phyloP scores from a whole-genome alignment of 2,113 vertebrate genomes.

The Oreochromis spilurus region DNA sequence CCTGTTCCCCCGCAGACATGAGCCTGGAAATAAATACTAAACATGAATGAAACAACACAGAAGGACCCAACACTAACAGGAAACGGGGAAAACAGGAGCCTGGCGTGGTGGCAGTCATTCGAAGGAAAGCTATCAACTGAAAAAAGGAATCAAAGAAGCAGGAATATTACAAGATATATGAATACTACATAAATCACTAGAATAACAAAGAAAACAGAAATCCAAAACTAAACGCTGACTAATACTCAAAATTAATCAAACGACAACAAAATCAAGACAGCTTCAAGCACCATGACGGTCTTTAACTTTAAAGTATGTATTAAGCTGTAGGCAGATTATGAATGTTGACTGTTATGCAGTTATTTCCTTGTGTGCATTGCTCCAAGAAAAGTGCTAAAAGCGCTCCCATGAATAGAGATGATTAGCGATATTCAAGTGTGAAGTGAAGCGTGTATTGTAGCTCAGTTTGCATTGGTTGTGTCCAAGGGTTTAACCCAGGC shows the following conservation, averaged over 20 bases:
- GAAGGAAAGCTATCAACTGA: background rate
- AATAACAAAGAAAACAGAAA: background rate
- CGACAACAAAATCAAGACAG: background rate
- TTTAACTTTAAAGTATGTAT: background rate
- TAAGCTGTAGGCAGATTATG: background rate
- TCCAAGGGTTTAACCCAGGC: background rate
- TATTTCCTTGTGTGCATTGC: background rate
- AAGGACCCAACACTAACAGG: background rate
- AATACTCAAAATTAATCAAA: background rate
- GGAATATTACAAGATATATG: background rate
- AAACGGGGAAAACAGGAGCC: background rate
- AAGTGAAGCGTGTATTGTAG: accelerated
- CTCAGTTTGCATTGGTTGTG: background rate
- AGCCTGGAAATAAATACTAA: background rate
- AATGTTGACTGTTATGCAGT: accelerated
- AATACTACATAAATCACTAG: background rate
- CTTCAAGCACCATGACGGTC: background rate
- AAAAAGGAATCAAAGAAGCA: background rate
- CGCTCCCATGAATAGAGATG: background rate
- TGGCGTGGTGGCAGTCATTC: accelerated
- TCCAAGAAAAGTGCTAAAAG: background rate
- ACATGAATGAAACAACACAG: background rate
- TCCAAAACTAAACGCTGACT: background rate
- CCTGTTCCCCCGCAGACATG: background rate
- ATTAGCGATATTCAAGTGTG: background rate